These are phyloP conservation scores for Drosophila helvetica DNA, from an alignment of 2,888 invertebrate genomes.

Conservation along the genomic window DNA sequence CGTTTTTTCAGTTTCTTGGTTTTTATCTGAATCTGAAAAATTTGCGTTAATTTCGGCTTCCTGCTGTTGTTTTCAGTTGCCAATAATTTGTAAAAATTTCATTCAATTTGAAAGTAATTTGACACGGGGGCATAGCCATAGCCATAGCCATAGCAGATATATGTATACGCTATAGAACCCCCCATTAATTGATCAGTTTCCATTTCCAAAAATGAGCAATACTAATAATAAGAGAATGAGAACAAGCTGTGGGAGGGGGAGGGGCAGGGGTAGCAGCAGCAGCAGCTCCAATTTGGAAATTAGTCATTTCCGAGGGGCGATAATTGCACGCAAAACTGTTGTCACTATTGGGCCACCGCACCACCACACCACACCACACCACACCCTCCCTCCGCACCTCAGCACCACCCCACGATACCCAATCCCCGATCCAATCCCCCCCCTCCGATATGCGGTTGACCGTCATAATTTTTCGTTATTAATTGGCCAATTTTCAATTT, in stretches of 20 bases:
- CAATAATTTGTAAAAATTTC: constrained; percentile 55
- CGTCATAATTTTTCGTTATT: constrained; percentile 73
- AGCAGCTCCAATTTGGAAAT: constrained; percentile 47
- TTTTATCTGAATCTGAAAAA: no score
- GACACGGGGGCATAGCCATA: constrained; percentile 47
- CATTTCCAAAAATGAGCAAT: constrained; percentile 47
- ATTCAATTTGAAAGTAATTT: constrained; percentile 74
- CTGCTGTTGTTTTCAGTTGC: constrained; percentile 43
- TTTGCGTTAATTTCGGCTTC: constrained; percentile 63
- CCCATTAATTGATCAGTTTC: constrained; percentile 62
- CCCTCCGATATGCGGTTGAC: constrained; percentile 42
- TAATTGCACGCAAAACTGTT: constrained; percentile 71
- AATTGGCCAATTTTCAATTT: constrained; percentile 77
- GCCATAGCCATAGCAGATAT: neutral
- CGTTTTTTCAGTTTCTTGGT: no score
- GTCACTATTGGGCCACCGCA: constrained; percentile 56
- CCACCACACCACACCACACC: neutral
- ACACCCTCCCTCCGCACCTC: neutral
- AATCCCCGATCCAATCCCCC: neutral
- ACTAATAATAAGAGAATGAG: constrained; percentile 12
- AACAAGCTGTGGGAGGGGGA: neutral
- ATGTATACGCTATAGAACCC: neutral
- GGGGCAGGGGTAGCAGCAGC: neutral
- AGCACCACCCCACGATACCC: neutral
- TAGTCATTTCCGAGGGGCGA: constrained; percentile 74